These are phyloP conservation scores for Colinus virginianus DNA, from an alignment of 2,113 vertebrate genomes.

Conservation along the genomic window DNA sequence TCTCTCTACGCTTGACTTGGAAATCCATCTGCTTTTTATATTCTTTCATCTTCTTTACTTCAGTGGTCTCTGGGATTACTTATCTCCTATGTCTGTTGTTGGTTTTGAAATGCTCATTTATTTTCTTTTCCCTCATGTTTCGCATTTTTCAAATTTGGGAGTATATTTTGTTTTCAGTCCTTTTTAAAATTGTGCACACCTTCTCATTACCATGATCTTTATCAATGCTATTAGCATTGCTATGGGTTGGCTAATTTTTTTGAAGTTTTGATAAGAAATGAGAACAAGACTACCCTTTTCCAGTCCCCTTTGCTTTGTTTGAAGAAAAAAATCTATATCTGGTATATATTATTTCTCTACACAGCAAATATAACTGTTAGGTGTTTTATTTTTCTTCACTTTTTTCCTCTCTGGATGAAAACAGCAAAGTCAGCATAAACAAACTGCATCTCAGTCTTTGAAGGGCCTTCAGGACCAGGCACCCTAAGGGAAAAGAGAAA, in stretches of 20 bases:
- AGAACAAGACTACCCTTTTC: background rate
- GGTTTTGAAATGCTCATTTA: background rate
- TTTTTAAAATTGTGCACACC: background rate
- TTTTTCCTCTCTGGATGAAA: background rate
- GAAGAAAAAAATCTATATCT: background rate
- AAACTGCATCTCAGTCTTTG: background rate
- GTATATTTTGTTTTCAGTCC: background rate
- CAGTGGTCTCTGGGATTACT: background rate
- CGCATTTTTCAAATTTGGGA: background rate
- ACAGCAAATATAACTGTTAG: background rate
- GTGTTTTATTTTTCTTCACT: background rate
- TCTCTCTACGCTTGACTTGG: background rate
- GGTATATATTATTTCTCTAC: background rate
- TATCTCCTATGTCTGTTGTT: background rate
- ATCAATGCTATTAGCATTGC: background rate
- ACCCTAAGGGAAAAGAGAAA: slow-evolving; percentile 18
- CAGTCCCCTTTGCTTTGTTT: background rate
- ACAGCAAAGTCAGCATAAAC: slow-evolving; percentile 19
- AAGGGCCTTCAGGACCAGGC: slow-evolving; percentile 11
- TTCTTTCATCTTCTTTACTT: background rate
- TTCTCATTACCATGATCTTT: background rate
- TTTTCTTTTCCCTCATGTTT: background rate
- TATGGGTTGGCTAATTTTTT: background rate
- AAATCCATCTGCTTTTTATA: slow-evolving; percentile 4
- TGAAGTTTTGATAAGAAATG: background rate